phyloP scores from a whole-genome alignment of 2,113 vertebrate species.

The Phrynosoma blainvillii region DNA sequence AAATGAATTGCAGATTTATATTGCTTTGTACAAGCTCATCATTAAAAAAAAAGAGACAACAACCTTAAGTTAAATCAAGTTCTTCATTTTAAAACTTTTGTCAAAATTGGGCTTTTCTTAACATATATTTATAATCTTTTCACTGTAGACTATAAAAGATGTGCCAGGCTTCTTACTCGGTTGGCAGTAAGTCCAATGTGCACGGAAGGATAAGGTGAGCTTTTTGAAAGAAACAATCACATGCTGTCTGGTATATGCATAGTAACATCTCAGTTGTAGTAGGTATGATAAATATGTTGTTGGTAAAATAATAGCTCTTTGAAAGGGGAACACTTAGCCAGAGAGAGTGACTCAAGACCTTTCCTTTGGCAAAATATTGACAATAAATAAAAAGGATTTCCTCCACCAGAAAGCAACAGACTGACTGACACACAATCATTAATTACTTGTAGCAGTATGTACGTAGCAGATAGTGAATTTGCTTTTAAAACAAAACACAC shows the following conservation, averaged over 20 bases:
- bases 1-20: constrained; percentile 13
- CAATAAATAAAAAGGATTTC: constrained; percentile 38
- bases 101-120: constrained; percentile 9
- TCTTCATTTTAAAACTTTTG: background rate
- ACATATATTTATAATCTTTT: constrained; percentile 41
- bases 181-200: constrained; percentile 92
- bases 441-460: constrained; percentile 36
- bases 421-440: constrained; percentile 5
- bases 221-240: constrained; percentile 10
- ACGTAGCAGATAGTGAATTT: constrained; percentile 45
- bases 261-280: constrained; percentile 1
- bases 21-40: background rate
- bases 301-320: constrained; percentile 16
- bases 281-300: constrained; percentile 24
- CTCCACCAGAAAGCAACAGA: constrained; percentile 45
- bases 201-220: constrained; percentile 87
- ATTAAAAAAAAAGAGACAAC: constrained; percentile 26
- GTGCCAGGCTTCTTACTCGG: constrained; percentile 91
- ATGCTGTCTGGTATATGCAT: background rate
- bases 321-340: constrained; percentile 16
- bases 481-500: constrained; percentile 33
- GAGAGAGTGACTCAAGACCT: constrained; percentile 13
- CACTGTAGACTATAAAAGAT: constrained; percentile 90
- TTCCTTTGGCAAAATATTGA: constrained; percentile 34
- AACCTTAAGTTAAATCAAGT: too few relatives aligned